Conservation (phyloP, 2,888 invertebrate species). For the Omphaloscelis lunosa region DNA sequence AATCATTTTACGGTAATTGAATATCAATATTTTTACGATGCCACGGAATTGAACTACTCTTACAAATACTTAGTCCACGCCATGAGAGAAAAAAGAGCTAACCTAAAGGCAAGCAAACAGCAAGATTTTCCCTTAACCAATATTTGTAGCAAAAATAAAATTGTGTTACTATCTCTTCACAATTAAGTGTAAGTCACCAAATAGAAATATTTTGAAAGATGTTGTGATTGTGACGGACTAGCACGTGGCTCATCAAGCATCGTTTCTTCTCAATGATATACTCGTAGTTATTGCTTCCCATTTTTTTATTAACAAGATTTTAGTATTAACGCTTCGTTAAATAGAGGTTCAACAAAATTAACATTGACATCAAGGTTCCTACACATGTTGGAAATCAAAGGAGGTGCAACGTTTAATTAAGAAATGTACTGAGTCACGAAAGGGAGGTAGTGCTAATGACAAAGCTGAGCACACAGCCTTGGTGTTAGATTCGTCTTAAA, state of each 20-base stretch:
- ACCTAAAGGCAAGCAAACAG: not conserved
- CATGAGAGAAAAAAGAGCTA: not conserved
- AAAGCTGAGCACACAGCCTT: conserved; percentile 13
- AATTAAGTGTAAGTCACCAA: not conserved
- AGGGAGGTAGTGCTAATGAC: conserved; percentile 35
- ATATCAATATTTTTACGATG: too few relatives aligned
- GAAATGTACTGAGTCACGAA: conserved; percentile 20
- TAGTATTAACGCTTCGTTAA: not conserved
- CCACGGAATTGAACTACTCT: not conserved
- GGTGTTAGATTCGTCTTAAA: conserved; percentile 36
- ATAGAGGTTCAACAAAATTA: not conserved
- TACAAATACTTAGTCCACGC: not conserved
- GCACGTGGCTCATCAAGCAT: not conserved
- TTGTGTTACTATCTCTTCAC: not conserved
- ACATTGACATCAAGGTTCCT: not conserved
- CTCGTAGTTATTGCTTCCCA: not conserved
- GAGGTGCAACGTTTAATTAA: conserved; percentile 24
- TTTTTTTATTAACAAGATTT: conserved; percentile 2
- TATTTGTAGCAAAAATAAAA: not conserved
- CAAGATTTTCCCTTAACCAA: not conserved
- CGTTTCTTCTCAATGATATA: not conserved
- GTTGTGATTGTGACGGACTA: not conserved
- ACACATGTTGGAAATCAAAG: conserved; percentile 8
- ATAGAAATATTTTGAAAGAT: not conserved
- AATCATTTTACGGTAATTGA: conserved; percentile 1